Evolutionary conservation across 2,888 invertebrate genomes (phyloP).

Genomic region (Cenopis cana): DNA sequence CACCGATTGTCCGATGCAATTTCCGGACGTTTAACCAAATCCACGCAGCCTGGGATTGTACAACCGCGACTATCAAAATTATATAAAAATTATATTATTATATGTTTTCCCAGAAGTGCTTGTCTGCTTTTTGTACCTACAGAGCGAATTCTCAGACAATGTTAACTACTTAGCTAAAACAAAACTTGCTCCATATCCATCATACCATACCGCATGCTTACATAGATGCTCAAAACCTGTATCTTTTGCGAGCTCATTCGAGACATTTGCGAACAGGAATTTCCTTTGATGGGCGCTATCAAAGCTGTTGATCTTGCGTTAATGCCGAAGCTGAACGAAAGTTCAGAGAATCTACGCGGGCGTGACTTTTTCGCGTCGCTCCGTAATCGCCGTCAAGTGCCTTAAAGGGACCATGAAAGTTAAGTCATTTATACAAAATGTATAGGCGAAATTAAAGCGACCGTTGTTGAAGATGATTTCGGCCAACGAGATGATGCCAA

Average conservation of each 20-base stretch:
- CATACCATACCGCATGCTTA: conserved; percentile 15
- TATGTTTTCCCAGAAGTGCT: background rate
- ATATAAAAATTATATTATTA: too few relatives aligned
- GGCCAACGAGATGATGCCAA: conserved; percentile 30
- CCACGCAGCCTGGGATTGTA: conserved; percentile 47
- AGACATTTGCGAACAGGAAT: conserved; percentile 49
- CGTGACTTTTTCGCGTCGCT: conserved; percentile 45
- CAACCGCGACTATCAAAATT: background rate
- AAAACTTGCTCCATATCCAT: conserved; percentile 24
- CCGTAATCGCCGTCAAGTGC: conserved; percentile 43
- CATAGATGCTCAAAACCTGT: conserved; percentile 26
- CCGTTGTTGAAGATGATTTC: conserved; percentile 33
- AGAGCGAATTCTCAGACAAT: conserved; percentile 20
- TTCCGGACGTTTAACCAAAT: conserved; percentile 54
- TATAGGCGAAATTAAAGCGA: conserved; percentile 42
- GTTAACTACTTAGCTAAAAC: conserved; percentile 12
- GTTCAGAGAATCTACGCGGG: conserved; percentile 45
- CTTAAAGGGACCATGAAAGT: conserved; percentile 43
- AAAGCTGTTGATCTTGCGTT: conserved; percentile 46
- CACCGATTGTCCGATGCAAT: conserved; percentile 64
- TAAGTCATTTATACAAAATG: conserved; percentile 44
- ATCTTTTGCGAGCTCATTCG: conserved; percentile 51
- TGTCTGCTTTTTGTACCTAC: conserved; percentile 15
- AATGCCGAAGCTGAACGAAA: conserved; percentile 45
- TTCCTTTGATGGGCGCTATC: conserved; percentile 46